phyloP scores from a whole-genome alignment of 2,113 vertebrate species.

The Centropus unirufus region DNA sequence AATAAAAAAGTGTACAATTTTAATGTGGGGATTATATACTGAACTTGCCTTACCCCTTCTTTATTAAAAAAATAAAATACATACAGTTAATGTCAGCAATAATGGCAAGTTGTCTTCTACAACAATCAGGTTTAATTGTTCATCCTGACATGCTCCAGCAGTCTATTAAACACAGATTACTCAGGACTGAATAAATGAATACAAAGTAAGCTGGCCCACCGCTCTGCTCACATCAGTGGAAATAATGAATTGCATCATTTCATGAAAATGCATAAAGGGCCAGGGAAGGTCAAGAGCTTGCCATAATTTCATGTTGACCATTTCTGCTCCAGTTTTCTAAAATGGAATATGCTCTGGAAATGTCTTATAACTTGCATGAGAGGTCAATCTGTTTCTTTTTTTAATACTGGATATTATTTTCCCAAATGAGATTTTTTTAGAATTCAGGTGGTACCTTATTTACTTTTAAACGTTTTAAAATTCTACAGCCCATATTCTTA shows the following conservation, averaged over 20 bases:
- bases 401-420: background rate
- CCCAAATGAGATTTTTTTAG: background rate
- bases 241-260: constrained; percentile 66
- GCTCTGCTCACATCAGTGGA: constrained; percentile 39
- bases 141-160: constrained; percentile 65
- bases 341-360: background rate
- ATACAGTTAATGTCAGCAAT: constrained; percentile 33
- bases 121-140: constrained; percentile 77
- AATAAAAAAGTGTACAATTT: background rate
- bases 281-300: constrained; percentile 61
- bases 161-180: constrained; percentile 76
- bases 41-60: constrained; percentile 8
- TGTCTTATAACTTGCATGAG: background rate
- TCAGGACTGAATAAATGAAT: constrained; percentile 75
- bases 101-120: constrained; percentile 62
- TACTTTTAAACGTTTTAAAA: constrained; percentile 8
- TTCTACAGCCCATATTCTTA: background rate
- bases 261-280: constrained; percentile 53
- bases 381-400: background rate
- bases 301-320: constrained; percentile 33
- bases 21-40: background rate
- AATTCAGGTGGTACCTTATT: background rate
- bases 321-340: constrained; percentile 51
- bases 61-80: constrained; percentile 66
- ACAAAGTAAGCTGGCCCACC: constrained; percentile 50